Conservation (phyloP, 2,113 vertebrate species). For the Phylloscopus trochilus region DNA sequence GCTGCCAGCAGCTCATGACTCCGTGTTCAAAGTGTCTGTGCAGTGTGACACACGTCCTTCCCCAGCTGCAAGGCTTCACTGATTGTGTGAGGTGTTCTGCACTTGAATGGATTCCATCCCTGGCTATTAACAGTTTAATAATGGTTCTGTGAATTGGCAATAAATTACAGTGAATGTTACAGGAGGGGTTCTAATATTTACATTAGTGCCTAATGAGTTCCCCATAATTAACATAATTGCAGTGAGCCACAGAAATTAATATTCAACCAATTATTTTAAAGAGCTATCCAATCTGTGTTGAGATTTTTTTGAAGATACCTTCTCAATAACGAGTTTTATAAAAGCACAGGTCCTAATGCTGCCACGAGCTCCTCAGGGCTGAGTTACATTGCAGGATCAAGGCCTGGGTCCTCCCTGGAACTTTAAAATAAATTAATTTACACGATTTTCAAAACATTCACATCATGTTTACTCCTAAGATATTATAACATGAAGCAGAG, state of each 20-base stretch:
- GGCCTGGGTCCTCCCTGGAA: not conserved
- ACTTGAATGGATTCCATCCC: not conserved
- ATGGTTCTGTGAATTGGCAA: constrained; percentile 18
- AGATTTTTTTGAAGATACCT: not conserved
- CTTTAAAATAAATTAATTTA: not conserved
- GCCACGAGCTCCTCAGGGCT: not conserved
- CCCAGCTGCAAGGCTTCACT: not conserved
- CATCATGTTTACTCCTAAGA: not conserved
- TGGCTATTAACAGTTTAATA: constrained; percentile 12
- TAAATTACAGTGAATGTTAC: not conserved
- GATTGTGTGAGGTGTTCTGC: not conserved
- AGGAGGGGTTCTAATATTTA: constrained; percentile 8
- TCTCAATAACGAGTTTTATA: not conserved
- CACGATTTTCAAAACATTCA: not conserved
- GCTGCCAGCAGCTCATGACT: not conserved
- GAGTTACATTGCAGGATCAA: not conserved
- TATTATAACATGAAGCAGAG: not conserved
- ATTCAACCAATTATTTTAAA: not conserved
- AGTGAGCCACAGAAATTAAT: not conserved
- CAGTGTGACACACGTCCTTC: not conserved
- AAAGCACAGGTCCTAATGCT: not conserved
- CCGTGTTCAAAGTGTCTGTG: not conserved
- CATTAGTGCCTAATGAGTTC: not conserved
- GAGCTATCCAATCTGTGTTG: not conserved
- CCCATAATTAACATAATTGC: not conserved